Conservation (phyloP, 2,888 invertebrate species). For the Digitonthophagus gazella region DNA sequence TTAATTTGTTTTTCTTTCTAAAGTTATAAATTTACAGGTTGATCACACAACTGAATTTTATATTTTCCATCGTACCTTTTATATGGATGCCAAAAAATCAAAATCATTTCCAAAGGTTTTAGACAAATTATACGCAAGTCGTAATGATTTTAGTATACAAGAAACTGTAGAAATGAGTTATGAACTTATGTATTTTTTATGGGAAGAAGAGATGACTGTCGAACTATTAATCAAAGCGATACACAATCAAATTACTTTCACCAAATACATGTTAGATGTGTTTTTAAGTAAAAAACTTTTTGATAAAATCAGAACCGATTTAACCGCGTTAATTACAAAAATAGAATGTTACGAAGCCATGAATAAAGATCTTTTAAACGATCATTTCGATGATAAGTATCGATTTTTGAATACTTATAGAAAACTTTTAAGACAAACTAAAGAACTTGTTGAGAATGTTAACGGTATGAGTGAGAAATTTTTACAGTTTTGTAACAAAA, state of each 20-base stretch:
- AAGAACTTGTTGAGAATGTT: constrained; percentile 32
- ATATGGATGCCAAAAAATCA: neutral
- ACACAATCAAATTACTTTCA: neutral
- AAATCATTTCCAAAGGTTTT: neutral
- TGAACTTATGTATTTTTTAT: neutral
- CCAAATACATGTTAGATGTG: neutral
- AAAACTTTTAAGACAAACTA: constrained; percentile 26
- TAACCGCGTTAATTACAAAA: neutral
- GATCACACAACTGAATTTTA: constrained; percentile 15
- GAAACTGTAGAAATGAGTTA: neutral
- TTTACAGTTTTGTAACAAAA: constrained; percentile 9
- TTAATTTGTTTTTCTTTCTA: neutral
- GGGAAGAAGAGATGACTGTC: neutral
- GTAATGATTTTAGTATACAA: neutral
- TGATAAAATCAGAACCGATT: neutral
- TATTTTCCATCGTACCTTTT: neutral
- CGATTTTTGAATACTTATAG: constrained; percentile 14
- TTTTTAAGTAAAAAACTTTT: neutral
- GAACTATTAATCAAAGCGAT: neutral
- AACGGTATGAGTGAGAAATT: constrained; percentile 28
- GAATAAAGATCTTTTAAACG: neutral
- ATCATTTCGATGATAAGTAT: neutral
- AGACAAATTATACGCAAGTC: neutral
- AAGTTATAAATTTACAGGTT: constrained; percentile 11
- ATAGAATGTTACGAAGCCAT: constrained; percentile 2